Conservation (phyloP, 2,888 invertebrate genomes). For the Tortrix viridana region DNA sequence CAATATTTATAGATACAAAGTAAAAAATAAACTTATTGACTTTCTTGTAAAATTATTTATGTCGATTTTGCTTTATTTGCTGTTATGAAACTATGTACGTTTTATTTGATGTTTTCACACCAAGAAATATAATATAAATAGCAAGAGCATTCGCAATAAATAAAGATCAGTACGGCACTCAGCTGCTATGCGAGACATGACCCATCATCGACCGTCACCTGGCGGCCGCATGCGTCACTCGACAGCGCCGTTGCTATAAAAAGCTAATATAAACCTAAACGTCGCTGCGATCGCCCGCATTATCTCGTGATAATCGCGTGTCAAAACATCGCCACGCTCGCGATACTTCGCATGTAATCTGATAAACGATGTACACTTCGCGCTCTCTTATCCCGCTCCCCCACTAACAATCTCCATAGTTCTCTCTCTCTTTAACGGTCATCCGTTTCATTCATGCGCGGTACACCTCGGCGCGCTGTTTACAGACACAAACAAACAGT, state of each 20-base stretch:
- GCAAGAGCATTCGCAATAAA: slow-evolving; percentile 5
- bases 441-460: slow-evolving; percentile 84
- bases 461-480: slow-evolving; percentile 82
- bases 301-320: slow-evolving; percentile 85
- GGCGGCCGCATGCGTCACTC: slow-evolving; percentile 60
- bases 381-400: slow-evolving; percentile 68
- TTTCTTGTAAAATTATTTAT: neutral
- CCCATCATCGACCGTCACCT: slow-evolving; percentile 55
- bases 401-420: slow-evolving; percentile 60
- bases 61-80: too few relatives aligned
- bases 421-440: slow-evolving; percentile 65
- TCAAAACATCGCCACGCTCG: slow-evolving; percentile 85
- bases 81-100: too few relatives aligned
- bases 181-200: slow-evolving; percentile 42
- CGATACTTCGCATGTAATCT: slow-evolving; percentile 85
- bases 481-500: slow-evolving; percentile 85
- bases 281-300: slow-evolving; percentile 81
- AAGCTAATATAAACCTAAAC: slow-evolving; percentile 83
- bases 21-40: neutral
- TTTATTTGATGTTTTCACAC: too few relatives aligned
- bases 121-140: slow-evolving; percentile 8
- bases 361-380: slow-evolving; percentile 85
- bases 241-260: slow-evolving; percentile 68
- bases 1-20: too few relatives aligned
- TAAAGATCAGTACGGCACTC: slow-evolving; percentile 12